A percentile compares a stretch with the other conserved stretches of the same genome.
These are phyloP conservation scores for Atherix ibis DNA, from an alignment of 2,888 invertebrate genomes.

Conservation along the genomic window DNA sequence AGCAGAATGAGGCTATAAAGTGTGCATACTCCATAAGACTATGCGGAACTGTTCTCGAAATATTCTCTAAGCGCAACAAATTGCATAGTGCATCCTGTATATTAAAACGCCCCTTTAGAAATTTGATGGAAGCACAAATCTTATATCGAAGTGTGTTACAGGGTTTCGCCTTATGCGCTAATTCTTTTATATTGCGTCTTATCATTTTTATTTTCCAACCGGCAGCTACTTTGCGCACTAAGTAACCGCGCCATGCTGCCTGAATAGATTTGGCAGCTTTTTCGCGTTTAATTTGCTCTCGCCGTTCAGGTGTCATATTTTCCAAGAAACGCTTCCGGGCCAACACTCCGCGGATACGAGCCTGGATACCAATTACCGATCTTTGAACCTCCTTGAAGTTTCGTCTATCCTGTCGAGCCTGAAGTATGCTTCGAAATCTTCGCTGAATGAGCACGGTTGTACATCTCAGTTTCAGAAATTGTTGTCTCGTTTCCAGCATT, in stretches of 20 bases:
- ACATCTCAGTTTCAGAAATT: constrained; percentile 14
- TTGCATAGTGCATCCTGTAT: constrained; percentile 23
- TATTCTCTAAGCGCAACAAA: constrained; percentile 24
- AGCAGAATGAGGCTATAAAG: constrained; percentile 30
- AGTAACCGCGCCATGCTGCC: constrained; percentile 40
- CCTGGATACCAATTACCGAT: constrained; percentile 24
- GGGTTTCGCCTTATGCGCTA: constrained; percentile 17
- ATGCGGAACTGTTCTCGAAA: constrained; percentile 30
- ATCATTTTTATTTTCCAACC: constrained; percentile 18
- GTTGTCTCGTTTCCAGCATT: constrained; percentile 20
- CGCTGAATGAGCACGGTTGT: constrained; percentile 22
- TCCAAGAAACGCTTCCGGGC: constrained; percentile 34
- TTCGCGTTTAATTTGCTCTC: constrained; percentile 30
- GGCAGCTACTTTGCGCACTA: constrained; percentile 18
- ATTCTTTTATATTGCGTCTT: constrained; percentile 19
- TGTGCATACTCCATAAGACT: constrained; percentile 25
- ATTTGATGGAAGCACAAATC: constrained; percentile 23
- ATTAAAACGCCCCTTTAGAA: constrained; percentile 19
- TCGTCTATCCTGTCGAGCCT: constrained; percentile 27
- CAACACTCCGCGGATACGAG: constrained; percentile 35
- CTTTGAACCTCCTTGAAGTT: constrained; percentile 19
- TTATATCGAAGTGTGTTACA: constrained; percentile 23
- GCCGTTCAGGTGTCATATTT: constrained; percentile 34
- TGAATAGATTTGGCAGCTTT: constrained; percentile 49
- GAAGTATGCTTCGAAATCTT: constrained; percentile 30